Percentiles rank a stretch among this genome's conserved stretches.
Evolutionary conservation across 2,797 vertebrate genomes (phyloP).

Genomic region (Lutjanus campechanus): DNA sequence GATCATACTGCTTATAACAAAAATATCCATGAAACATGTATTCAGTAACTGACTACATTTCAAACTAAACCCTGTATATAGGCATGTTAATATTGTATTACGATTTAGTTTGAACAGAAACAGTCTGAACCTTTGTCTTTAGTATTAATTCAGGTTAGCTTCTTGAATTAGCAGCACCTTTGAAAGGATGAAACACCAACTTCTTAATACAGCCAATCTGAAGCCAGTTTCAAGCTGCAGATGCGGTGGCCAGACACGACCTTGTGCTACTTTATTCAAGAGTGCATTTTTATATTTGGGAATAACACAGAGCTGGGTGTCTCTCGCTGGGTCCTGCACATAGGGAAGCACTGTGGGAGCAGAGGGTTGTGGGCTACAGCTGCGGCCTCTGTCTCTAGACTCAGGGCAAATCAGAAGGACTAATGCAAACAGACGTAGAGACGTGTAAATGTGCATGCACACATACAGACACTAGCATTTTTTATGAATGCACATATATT

Average conservation of each 20-base stretch:
- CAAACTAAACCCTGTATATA: neutral
- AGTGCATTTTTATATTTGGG: slow-evolving; percentile 48
- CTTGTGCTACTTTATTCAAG: slow-evolving; percentile 23
- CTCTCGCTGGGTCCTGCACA: slow-evolving; percentile 47
- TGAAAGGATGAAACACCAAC: neutral
- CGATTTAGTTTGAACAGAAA: neutral
- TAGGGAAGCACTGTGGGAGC: slow-evolving; percentile 32
- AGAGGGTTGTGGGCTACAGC: slow-evolving; percentile 71
- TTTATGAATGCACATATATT: slow-evolving; percentile 50
- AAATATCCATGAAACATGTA: too few relatives aligned
- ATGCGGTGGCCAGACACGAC: neutral
- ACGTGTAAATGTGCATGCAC: slow-evolving; percentile 13
- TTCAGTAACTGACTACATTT: too few relatives aligned
- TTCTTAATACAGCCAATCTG: neutral
- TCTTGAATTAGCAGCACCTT: neutral
- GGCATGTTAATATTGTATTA: neutral
- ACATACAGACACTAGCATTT: slow-evolving; percentile 25
- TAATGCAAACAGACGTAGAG: slow-evolving; percentile 72
- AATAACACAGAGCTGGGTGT: slow-evolving; percentile 43
- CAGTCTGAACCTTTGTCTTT: neutral
- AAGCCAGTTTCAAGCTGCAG: slow-evolving; percentile 24
- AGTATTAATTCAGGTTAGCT: slow-evolving; percentile 1
- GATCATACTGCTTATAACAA: too few relatives aligned
- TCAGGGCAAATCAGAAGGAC: slow-evolving; percentile 69
- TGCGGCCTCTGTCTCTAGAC: slow-evolving; percentile 72